These are phyloP conservation scores for Herpailurus yagouaroundi DNA, from an alignment of 2,113 vertebrate genomes.

Conservation along the genomic window DNA sequence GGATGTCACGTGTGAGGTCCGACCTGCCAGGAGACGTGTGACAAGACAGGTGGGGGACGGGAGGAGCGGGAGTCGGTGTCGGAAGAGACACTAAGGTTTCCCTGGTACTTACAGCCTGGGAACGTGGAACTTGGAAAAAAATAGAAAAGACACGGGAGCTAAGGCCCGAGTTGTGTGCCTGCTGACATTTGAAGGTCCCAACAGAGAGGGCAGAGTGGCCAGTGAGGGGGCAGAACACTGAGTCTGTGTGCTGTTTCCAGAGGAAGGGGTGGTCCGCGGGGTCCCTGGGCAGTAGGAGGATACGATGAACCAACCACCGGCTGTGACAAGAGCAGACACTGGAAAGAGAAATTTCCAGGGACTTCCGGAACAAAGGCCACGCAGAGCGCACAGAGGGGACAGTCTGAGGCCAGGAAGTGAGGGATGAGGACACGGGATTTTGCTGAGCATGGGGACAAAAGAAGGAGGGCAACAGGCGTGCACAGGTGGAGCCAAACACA, in stretches of 20 bases:
- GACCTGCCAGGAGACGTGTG: neutral
- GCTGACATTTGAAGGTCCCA: neutral
- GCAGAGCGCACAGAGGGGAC: neutral
- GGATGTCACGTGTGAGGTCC: neutral
- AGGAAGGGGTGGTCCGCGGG: neutral
- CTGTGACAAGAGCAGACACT: neutral
- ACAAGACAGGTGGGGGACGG: neutral
- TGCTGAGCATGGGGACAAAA: neutral
- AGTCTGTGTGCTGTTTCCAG: neutral
- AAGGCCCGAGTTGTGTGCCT: neutral
- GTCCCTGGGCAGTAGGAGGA: neutral
- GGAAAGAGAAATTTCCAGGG: neutral
- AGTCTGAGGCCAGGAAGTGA: neutral
- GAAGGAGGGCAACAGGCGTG: neutral
- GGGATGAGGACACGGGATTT: neutral
- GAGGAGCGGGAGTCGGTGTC: rapidly evolving
- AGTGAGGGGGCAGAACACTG: neutral
- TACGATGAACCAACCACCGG: too few species aligned
- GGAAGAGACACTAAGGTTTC: neutral
- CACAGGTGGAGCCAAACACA: neutral
- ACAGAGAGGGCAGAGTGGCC: neutral
- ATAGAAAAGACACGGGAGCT: neutral
- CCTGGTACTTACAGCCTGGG: neutral
- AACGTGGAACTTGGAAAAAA: neutral
- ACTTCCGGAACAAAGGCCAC: neutral